Conservation (phyloP, 1,140 invertebrate genomes). For the Pseudomyrmex concolor region DNA sequence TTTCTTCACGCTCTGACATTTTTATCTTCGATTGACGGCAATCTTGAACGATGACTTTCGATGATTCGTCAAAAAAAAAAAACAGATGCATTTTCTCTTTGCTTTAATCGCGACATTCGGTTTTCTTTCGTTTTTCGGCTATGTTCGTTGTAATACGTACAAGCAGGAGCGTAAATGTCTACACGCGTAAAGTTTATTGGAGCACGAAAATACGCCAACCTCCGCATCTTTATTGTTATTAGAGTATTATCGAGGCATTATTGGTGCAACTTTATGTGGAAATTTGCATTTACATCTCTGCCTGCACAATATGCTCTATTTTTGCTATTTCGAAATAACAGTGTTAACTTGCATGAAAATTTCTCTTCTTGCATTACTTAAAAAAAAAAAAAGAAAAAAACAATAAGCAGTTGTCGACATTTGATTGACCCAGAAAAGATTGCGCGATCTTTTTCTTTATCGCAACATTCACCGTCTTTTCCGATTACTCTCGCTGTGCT, state of each 20-base stretch:
- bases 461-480: neutral
- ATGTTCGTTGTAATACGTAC: neutral
- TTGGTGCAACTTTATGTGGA: too few species aligned
- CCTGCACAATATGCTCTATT: neutral
- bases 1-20: neutral
- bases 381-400: neutral
- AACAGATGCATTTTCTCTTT: neutral
- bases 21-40: neutral
- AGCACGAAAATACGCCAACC: too few species aligned
- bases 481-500: neutral
- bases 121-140: neutral
- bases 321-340: neutral
- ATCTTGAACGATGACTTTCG: neutral
- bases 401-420: neutral
- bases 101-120: constrained; percentile 6
- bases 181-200: too few species aligned
- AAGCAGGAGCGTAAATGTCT: too few species aligned
- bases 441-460: neutral
- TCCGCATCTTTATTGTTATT: too few species aligned
- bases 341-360: neutral
- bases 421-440: constrained; percentile 1
- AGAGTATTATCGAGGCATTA: too few species aligned
- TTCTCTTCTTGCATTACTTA: neutral
- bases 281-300: too few species aligned
- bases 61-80: neutral